Evolutionary conservation across 2,888 invertebrate genomes (phyloP).

Genomic region (Drosophila prolongata): DNA sequence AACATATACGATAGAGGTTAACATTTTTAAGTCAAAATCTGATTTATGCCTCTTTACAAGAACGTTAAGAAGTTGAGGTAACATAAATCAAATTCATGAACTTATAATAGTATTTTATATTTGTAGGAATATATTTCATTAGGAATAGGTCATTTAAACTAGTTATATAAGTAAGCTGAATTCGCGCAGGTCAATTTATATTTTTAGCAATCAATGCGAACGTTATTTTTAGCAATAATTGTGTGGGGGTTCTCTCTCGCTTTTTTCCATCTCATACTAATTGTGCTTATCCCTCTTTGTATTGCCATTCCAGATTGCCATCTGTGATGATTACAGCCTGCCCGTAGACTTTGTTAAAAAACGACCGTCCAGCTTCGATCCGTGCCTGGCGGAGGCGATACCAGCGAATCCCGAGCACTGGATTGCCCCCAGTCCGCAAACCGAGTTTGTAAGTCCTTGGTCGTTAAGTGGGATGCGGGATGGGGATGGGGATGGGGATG

Average conservation of each 20-base stretch:
- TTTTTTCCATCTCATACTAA: not conserved
- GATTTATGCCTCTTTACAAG: too few relatives aligned
- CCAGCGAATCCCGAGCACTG: constrained; percentile 84
- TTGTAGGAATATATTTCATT: too few relatives aligned
- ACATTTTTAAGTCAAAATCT: not conserved
- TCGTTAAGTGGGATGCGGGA: constrained; percentile 21
- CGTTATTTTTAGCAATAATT: constrained; percentile 57
- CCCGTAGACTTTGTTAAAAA: constrained; percentile 93
- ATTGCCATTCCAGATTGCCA: constrained; percentile 89
- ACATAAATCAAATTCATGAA: too few relatives aligned
- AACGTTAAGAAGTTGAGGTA: too few relatives aligned
- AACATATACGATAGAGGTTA: too few relatives aligned
- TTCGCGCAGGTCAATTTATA: not conserved
- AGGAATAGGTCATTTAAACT: too few relatives aligned
- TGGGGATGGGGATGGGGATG: too few relatives aligned
- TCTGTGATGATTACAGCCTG: constrained; percentile 94
- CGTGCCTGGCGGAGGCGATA: constrained; percentile 87
- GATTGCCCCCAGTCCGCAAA: constrained; percentile 84
- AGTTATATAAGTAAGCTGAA: too few relatives aligned
- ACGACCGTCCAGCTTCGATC: constrained; percentile 88
- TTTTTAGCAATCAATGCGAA: too few relatives aligned
- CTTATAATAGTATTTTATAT: too few relatives aligned
- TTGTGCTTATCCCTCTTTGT: not conserved
- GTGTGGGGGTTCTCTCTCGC: not conserved
- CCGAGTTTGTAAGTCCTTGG: constrained; percentile 83